Percentiles rank a stretch among this genome's conserved stretches.
These are phyloP conservation scores for Melolontha melolontha DNA, from an alignment of 2,888 invertebrate genomes.

Conservation along the genomic window DNA sequence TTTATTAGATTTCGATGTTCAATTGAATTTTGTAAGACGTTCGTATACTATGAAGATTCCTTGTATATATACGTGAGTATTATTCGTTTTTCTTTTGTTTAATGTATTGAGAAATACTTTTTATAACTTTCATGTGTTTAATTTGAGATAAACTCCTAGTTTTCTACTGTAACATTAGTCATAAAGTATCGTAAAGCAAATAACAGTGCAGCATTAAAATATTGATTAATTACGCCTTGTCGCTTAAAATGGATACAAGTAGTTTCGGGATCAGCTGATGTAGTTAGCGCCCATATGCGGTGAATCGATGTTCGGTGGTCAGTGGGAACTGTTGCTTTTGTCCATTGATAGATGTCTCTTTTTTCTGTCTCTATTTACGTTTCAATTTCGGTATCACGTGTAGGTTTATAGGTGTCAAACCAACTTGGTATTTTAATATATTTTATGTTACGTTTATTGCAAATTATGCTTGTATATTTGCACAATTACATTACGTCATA, in stretches of 20 bases:
- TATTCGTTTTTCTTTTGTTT: constrained; percentile 2
- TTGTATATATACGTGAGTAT: constrained; percentile 38
- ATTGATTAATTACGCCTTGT: constrained; percentile 23
- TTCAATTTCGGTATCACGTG: no score
- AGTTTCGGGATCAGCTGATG: constrained; percentile 28
- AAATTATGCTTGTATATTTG: no score
- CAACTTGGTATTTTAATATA: no score
- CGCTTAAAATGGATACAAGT: constrained; percentile 13
- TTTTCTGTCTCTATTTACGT: constrained; percentile 3
- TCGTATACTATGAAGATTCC: constrained; percentile 40
- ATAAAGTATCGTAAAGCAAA: neutral
- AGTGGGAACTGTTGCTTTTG: constrained; percentile 40
- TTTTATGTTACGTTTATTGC: no score
- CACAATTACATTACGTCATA: no score
- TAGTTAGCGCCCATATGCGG: neutral
- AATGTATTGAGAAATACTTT: neutral
- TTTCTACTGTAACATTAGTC: neutral
- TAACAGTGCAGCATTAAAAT: neutral
- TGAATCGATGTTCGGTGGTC: constrained; percentile 26
- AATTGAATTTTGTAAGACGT: constrained; percentile 3
- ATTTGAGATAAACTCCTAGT: no score
- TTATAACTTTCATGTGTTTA: no score
- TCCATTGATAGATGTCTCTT: constrained; percentile 34
- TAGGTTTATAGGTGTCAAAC: no score
- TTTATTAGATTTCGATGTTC: constrained; percentile 20